Evolutionary conservation across 2,888 invertebrate species (phyloP), one percentile per base, ranked within the genome.

Genomic region (Habroteleia sp.): DNA sequence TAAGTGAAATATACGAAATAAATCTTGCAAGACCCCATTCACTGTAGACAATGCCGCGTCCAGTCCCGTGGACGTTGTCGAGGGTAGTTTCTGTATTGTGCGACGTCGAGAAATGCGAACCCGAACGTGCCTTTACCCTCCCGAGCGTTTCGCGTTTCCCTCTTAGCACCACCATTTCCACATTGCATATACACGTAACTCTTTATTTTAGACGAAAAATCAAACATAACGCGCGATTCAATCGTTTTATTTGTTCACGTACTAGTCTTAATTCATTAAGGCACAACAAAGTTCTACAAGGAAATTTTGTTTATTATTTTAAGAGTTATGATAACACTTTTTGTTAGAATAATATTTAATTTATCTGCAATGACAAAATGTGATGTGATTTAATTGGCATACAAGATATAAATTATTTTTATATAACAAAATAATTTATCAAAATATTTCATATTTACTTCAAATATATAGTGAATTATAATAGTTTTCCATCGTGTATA

Each of bases 1-100:
- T 87, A 87, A 88, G 88, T 88, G 88, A 88, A 88, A 87, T 88
- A 87, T 87, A 88, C 88, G 88, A 88, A 88, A 88, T 88, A 88
- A 88, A 88, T 88, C 88, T 88, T 88, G 87, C 88, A 88, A 88
- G 87, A 86, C 81, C 84, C 87, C 82, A 87, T 88, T 88, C 87
- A 87, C 76, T 73, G 82, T 83, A 84, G 87, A 88, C 88, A 88
- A 88, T 88, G 83, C 85, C 80, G 81, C 79, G 88, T 86, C 87
- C 87, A 87, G 85, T 85, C 83, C 82, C 81, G 84, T 82, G 83
- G 86, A 83, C 82, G 83, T 73, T 80, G 82, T 81, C 81, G 83
- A 83, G 84, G 85, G 82, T 84, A 79, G 81, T 80, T 80, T 78
- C 77, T 82, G 85, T 83, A 88, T 88, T 88, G 87, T 88, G 82